Evolutionary conservation across 1,140 invertebrate species (phyloP), one percentile per base, ranked within the genome.

Genomic region (Helicoverpa zea): DNA sequence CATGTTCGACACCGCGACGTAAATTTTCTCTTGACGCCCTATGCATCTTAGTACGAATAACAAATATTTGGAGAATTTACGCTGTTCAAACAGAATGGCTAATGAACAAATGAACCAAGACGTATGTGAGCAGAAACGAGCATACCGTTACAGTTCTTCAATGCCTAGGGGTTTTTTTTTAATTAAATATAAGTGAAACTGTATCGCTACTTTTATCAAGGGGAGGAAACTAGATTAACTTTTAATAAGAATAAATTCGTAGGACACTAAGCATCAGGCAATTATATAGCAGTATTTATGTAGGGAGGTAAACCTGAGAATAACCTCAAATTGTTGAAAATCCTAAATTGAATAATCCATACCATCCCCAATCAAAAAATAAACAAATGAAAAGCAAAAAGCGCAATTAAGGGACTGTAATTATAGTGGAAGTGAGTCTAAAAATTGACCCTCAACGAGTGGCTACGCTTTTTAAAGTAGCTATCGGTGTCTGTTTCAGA

Each of bases 401-500:
- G 5, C 13, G 11, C 61, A 61, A 64, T 77, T 66, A 77, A 9
- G 59, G n/a, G 29, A 51, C 61, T 35, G 29, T 29, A 77, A 79
- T 70, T 70, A 70, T 79, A 79, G 76, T 56, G 13, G 51, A 58
- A 49, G 14, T 14, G 73, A 64, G 49, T 18, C 47, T 68, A 79
- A 79, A 47, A 79, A 70, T 70, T 77, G 76, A 79, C 80, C 83
- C 83, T 87, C 87, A 91, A 88, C 85, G 85, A 90, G 86, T 89
- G 86, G 89, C 86, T 85, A 89, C 86, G 84, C 83, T 89, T 91
- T 89, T 89, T 88, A 92, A 88, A 90, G 88, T 88, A 92, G 88
- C 87, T 92, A 92, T 90, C 87, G 89, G 89, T 90, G 89, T 92
- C 90, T 89, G 90, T 92, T 91, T 89, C 89, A 89, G 87, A 92